Evolutionary conservation across 2,113 vertebrate species (phyloP).

Genomic region (Myrmecobius fasciatus): DNA sequence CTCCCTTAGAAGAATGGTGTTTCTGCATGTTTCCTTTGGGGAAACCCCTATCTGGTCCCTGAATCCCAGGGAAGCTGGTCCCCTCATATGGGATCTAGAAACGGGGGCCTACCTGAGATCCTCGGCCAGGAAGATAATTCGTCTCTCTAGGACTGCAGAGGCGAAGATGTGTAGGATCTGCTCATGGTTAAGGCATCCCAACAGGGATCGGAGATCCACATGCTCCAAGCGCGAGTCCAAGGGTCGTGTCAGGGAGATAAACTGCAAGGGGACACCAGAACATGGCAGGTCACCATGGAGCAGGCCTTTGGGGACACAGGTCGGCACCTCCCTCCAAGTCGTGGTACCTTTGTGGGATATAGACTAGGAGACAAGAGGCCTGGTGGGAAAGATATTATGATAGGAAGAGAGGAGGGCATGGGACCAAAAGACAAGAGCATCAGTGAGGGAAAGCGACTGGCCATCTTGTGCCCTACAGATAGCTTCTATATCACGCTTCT

Average conservation of each 20-base stretch:
- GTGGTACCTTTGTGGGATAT: not conserved
- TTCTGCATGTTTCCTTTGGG: not conserved
- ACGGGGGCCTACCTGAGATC: slow-evolving; percentile 89
- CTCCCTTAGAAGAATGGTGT: not conserved
- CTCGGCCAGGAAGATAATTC: slow-evolving; percentile 93
- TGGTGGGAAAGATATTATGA: no score
- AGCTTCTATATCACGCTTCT: not conserved
- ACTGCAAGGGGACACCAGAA: slow-evolving; percentile 81
- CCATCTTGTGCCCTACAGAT: no score
- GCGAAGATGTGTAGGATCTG: slow-evolving; percentile 93
- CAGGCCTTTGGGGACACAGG: not conserved
- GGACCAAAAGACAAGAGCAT: not conserved
- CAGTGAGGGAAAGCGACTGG: not conserved
- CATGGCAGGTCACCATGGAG: not conserved
- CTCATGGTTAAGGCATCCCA: slow-evolving; percentile 86
- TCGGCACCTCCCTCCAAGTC: not conserved
- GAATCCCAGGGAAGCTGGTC: not conserved
- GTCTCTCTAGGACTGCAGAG: slow-evolving; percentile 90
- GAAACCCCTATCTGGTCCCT: not conserved
- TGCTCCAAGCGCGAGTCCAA: slow-evolving; percentile 95
- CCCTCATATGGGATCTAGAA: not conserved
- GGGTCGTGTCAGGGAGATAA: slow-evolving; percentile 93
- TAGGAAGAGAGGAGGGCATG: not conserved
- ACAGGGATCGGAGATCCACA: slow-evolving; percentile 91
- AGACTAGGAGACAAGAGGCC: not conserved